Evolutionary conservation across 2,113 vertebrate genomes (phyloP).

Genomic region (Microtus pennsylvanicus): DNA sequence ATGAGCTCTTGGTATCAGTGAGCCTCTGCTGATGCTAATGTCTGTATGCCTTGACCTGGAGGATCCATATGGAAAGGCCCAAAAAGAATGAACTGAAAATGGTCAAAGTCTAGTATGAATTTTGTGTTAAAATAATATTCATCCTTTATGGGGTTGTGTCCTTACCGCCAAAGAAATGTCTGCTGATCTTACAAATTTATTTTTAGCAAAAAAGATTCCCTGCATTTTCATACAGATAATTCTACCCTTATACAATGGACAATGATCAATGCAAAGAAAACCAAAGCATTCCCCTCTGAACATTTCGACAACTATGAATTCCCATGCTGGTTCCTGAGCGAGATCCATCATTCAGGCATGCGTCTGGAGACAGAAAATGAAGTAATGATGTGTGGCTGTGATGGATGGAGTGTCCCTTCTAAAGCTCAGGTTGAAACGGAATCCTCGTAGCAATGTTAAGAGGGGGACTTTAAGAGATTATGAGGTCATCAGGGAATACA

Average conservation of each 20-base stretch:
- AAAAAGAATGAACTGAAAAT: background rate
- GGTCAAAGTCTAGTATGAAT: background rate
- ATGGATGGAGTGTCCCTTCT: background rate
- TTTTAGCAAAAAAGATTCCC: background rate
- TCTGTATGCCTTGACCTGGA: background rate
- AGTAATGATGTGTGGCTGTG: background rate
- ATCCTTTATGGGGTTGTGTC: background rate
- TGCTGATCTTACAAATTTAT: background rate
- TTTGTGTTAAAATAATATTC: background rate
- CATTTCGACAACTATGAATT: background rate
- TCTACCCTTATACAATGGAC: background rate
- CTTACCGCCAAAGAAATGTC: background rate
- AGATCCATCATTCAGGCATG: background rate
- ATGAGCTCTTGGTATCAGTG: background rate
- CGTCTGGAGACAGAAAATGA: background rate
- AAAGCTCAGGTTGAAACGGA: background rate
- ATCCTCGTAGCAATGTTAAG: background rate
- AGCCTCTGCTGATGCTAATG: background rate
- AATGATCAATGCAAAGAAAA: background rate
- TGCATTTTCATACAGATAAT: background rate
- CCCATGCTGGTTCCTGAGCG: background rate
- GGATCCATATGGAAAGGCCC: background rate
- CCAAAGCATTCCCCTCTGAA: background rate
- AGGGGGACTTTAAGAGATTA: background rate
- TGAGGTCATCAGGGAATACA: background rate